Percentiles rank a stretch among this genome's conserved stretches.
Evolutionary conservation across 2,888 invertebrate species (phyloP).

Genomic region (Vesta saturnalis): DNA sequence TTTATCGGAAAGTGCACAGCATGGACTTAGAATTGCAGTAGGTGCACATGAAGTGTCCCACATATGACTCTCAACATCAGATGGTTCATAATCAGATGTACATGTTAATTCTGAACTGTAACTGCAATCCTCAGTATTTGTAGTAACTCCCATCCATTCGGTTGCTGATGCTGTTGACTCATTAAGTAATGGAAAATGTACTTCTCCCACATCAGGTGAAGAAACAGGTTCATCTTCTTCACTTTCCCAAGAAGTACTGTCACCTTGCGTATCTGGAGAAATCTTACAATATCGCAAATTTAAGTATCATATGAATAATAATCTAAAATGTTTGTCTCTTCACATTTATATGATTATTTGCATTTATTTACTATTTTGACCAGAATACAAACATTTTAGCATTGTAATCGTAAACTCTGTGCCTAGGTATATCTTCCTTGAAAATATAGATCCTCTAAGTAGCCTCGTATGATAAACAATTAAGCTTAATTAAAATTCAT

Average conservation of each 20-base stretch:
- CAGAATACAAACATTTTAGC: slow-evolving; percentile 7
- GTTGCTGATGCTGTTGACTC: slow-evolving; percentile 39
- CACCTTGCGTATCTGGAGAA: slow-evolving; percentile 18
- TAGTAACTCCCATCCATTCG: slow-evolving; percentile 90
- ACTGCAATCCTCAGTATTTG: slow-evolving; percentile 86
- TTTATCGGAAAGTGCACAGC: slow-evolving; percentile 75
- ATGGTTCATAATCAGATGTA: slow-evolving; percentile 51
- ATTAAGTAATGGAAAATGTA: slow-evolving; percentile 51
- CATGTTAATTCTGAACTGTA: slow-evolving; percentile 65
- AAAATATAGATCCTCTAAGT: no score
- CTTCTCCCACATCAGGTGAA: slow-evolving; percentile 64
- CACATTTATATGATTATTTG: background rate
- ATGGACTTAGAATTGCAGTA: slow-evolving; percentile 78
- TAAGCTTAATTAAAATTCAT: no score
- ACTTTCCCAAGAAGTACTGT: slow-evolving; percentile 62
- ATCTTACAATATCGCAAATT: slow-evolving; percentile 15
- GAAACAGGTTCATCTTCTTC: slow-evolving; percentile 71
- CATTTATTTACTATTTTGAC: background rate
- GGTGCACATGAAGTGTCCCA: slow-evolving; percentile 78
- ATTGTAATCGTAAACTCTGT: background rate
- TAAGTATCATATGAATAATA: slow-evolving; percentile 6
- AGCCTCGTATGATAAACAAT: no score
- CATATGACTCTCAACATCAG: slow-evolving; percentile 63
- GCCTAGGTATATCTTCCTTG: no score
- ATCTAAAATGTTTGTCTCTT: slow-evolving; percentile 15